Evolutionary conservation across 2,888 invertebrate species (phyloP), one percentile per base, ranked within the genome.

Genomic region (Ophion slaviceki): DNA sequence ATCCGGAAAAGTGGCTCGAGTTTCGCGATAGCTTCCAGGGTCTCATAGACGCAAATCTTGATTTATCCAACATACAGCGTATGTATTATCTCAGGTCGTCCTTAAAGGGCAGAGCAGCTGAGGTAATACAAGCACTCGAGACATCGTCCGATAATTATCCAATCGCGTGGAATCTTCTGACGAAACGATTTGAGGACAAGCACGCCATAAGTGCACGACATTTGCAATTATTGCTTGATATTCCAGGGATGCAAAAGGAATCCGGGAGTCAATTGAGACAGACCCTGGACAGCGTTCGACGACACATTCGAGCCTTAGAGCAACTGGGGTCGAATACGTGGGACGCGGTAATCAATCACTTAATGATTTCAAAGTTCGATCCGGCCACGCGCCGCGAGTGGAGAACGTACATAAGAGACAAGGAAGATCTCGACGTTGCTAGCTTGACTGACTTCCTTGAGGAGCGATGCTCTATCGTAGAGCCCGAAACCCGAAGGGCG

Each of bases 401-500:
- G 80, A 70, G 76, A 32, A 3, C n/a, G 10, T 24, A 74, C 32
- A 72, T 66, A 57, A 84, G 77, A 20, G 71, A 77, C 28, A 76
- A 24, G 6, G 82, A 59, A 28, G 32, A 32, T 4, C 32, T 32
- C 32, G 32, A 32, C 32, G 32, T 32, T 32, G 32, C 32, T 32
- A 32, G 66, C 0, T 66, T 85, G 40, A 81, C 53, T 8, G 77
- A 72, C 2, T 85, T 85, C 28, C 67, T 81, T 4, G 78, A 85
- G 57, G 85, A 85, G 20, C 85, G 81, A 20, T 85, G 85, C 36
- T 47, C 61, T 20, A 74, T 85, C 59, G 62, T 84, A 14, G 84
- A 71, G n/a, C 70, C 77, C 10, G 80, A 81, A 28, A 36, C 53
- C 20, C 40, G 11, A 28, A 72, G 64, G 32, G 14, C 14, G 6